Conservation (phyloP, 2,797 vertebrate species). For the Sphaeramia orbicularis region DNA sequence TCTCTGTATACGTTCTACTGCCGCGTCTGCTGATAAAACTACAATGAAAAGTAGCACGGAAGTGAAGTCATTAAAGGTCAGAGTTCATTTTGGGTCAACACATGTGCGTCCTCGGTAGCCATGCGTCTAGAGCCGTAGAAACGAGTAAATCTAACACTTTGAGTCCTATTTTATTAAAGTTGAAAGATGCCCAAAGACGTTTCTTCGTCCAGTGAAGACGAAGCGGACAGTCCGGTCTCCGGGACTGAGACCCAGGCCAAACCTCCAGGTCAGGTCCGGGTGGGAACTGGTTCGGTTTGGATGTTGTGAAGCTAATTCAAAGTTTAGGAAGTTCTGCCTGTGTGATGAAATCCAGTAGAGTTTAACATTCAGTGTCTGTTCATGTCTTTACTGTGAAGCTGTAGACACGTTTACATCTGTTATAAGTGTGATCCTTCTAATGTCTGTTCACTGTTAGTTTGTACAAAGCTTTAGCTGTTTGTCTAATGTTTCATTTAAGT, state of each 20-base stretch:
- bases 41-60: conserved; percentile 57
- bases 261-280: neutral
- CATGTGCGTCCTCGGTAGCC: conserved; percentile 52
- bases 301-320: too few relatives aligned
- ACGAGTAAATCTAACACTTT: neutral
- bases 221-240: conserved; percentile 5
- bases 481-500: too few relatives aligned
- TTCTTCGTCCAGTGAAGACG: conserved; percentile 69
- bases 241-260: neutral
- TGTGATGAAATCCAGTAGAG: too few relatives aligned
- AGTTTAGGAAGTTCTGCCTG: too few relatives aligned
- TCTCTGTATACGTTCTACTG: accelerated
- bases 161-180: neutral
- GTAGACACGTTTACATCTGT: too few relatives aligned
- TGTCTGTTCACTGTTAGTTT: too few relatives aligned
- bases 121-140: conserved; percentile 4
- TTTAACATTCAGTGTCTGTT: too few relatives aligned
- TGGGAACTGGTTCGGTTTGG: neutral
- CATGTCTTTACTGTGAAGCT: too few relatives aligned
- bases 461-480: too few relatives aligned
- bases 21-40: conserved; percentile 24
- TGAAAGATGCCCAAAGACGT: conserved; percentile 57
- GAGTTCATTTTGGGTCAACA: conserved; percentile 47
- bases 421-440: too few relatives aligned
- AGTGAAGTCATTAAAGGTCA: conserved; percentile 51